Percentiles rank a stretch among this genome's conserved stretches.
Conservation (phyloP, 2,797 vertebrate species). For the Catostomus latipinnis region DNA sequence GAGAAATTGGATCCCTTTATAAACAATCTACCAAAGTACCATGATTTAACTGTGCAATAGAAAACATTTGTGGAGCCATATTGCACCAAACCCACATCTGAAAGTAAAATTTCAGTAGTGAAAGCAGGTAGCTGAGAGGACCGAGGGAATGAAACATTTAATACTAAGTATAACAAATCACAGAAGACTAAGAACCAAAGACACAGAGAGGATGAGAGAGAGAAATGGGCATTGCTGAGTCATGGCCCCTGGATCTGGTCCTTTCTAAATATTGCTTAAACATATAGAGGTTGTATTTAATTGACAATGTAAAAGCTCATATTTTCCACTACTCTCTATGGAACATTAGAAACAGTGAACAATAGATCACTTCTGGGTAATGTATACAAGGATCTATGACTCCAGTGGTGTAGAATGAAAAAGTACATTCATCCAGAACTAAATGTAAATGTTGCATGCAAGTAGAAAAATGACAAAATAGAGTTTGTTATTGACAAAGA, state of each 20-base stretch:
- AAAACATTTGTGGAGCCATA: conserved; percentile 4
- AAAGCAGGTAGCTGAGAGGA: background rate
- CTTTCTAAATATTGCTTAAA: no score
- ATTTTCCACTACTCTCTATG: no score
- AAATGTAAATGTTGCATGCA: no score
- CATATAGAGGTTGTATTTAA: no score
- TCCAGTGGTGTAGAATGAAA: no score
- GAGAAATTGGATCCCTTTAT: background rate
- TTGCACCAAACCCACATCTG: background rate
- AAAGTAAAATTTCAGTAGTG: background rate
- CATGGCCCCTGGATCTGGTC: conserved; percentile 41
- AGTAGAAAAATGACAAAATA: no score
- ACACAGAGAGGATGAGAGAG: background rate
- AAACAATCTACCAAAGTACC: conserved; percentile 4
- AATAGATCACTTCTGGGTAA: no score
- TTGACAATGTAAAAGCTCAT: no score
- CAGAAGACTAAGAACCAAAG: conserved; percentile 3
- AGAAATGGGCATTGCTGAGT: conserved; percentile 55
- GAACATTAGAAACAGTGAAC: no score
- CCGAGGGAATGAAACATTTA: conserved; percentile 15
- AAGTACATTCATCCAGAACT: no score
- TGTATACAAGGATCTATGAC: no score
- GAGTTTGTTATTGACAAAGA: no score
- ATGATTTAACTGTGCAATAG: background rate
- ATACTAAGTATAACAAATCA: conserved; percentile 4